phyloP scores from a whole-genome alignment of 2,797 vertebrate genomes.

The Notamacropus eugenii region DNA sequence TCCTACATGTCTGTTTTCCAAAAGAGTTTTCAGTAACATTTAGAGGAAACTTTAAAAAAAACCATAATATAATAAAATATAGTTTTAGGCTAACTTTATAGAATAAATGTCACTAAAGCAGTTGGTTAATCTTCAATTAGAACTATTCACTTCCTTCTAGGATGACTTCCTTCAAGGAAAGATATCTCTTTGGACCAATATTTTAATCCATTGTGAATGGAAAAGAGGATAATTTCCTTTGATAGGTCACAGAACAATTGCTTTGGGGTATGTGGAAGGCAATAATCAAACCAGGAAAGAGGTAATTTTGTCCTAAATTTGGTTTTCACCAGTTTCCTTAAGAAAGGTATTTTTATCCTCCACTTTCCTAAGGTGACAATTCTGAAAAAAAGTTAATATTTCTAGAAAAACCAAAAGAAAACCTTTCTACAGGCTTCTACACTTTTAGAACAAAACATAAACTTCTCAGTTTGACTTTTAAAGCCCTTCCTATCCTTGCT shows the following conservation, averaged over 20 bases:
- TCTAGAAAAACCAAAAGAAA: neutral
- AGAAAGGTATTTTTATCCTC: neutral
- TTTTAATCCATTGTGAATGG: neutral
- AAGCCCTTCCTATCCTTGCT: neutral
- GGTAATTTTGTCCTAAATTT: neutral
- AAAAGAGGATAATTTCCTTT: neutral
- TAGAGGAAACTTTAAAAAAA: neutral
- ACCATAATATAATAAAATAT: neutral
- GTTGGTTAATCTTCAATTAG: neutral
- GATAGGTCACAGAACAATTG: neutral
- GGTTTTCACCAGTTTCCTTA: neutral
- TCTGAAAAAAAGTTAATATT: neutral
- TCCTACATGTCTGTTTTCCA: neutral
- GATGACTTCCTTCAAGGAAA: neutral
- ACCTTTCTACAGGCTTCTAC: neutral
- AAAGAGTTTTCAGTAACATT: neutral
- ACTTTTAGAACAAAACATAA: neutral
- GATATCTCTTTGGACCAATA: neutral
- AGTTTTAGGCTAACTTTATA: neutral
- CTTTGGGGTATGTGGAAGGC: neutral
- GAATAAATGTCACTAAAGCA: neutral
- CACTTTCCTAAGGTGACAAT: neutral
- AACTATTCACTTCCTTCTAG: neutral
- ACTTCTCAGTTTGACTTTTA: neutral
- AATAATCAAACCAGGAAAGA: neutral